A percentile compares a stretch with the other conserved stretches of the same genome.
These are phyloP conservation scores for Trinectes maculatus DNA, from an alignment of 2,113 vertebrate genomes.

Conservation along the genomic window DNA sequence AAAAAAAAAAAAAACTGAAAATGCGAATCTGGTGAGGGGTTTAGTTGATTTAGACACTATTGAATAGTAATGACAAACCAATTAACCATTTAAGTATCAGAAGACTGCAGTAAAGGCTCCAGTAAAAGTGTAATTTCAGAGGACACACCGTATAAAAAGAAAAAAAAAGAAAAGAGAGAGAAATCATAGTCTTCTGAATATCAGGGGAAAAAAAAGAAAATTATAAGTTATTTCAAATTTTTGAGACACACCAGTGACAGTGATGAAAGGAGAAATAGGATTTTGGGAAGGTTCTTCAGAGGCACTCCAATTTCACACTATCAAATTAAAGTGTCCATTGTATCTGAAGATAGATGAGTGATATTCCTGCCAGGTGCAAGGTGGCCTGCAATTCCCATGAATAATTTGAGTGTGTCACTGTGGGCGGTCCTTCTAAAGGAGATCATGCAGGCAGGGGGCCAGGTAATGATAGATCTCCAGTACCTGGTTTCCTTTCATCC, in stretches of 20 bases:
- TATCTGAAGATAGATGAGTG: conserved; percentile 72
- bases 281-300: conserved; percentile 67
- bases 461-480: conserved; percentile 71
- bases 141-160: neutral
- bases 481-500: conserved; percentile 53
- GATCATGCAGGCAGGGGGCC: conserved; percentile 67
- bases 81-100: neutral
- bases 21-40: neutral
- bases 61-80: conserved; percentile 12
- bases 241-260: conserved; percentile 36
- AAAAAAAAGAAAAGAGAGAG: conserved; percentile 16
- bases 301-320: conserved; percentile 71
- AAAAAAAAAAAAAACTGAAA: neutral
- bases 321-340: conserved; percentile 74
- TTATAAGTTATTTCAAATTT: conserved; percentile 47
- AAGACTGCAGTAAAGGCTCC: neutral
- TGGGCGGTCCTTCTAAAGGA: conserved; percentile 73
- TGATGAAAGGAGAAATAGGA: conserved; percentile 57
- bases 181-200: conserved; percentile 35
- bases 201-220: conserved; percentile 42
- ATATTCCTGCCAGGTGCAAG: conserved; percentile 69
- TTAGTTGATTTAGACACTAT: neutral
- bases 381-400: conserved; percentile 75
- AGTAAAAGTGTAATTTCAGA: conserved; percentile 2
- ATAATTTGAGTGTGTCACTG: conserved; percentile 77